Evolutionary conservation across 2,797 vertebrate species (phyloP).

Genomic region (Rhinoraja longicauda): DNA sequence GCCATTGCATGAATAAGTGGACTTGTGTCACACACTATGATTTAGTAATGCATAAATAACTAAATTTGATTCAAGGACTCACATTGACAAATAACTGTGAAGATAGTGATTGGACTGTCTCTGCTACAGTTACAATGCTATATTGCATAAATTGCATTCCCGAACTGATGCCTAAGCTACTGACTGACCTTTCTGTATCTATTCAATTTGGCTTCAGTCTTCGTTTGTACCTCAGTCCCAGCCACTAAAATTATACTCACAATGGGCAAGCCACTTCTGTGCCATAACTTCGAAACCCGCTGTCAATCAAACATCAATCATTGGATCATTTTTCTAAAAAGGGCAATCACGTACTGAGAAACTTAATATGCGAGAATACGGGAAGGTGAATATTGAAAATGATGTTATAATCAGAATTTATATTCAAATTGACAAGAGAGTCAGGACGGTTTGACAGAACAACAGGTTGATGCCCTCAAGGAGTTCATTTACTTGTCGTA

Average conservation of each 20-base stretch:
- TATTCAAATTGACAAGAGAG: background rate
- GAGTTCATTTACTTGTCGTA: background rate
- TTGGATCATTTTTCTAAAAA: background rate
- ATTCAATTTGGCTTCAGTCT: background rate
- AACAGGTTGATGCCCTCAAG: background rate
- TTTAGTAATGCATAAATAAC: background rate
- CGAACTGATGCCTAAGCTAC: background rate
- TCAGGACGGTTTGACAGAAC: background rate
- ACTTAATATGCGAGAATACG: background rate
- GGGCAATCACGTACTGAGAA: background rate
- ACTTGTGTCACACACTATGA: background rate
- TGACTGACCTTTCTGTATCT: constrained; percentile 2
- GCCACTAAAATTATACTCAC: background rate
- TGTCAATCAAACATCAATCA: constrained; percentile 11
- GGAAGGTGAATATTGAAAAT: background rate
- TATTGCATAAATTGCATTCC: background rate
- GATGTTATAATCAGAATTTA: background rate
- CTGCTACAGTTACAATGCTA: background rate
- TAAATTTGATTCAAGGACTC: background rate
- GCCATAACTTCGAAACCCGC: background rate
- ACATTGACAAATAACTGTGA: constrained; percentile 1
- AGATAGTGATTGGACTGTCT: background rate
- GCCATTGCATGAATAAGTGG: background rate
- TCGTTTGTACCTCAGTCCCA: background rate
- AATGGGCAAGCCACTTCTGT: background rate